Percentiles rank a stretch among this genome's conserved stretches.
phyloP scores from a whole-genome alignment of 1,140 invertebrate species.

The Ditylenchus dipsaci region DNA sequence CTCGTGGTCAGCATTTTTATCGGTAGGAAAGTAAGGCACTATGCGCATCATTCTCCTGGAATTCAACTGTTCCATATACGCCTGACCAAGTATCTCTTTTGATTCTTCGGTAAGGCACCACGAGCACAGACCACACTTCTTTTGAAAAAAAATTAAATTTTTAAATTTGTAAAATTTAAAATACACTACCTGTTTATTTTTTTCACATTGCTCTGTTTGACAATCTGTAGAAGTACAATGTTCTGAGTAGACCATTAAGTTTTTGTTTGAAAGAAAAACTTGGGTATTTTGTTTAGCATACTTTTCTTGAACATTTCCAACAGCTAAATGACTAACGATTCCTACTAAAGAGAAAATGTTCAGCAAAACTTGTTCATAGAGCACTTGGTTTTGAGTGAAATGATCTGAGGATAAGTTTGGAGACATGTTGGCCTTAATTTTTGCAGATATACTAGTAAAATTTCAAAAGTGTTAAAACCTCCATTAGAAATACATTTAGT shows the following conservation, averaged over 20 bases:
- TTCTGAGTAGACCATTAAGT: not conserved
- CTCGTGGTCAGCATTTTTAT: too few relatives aligned
- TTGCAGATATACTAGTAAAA: not conserved
- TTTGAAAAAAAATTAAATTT: constrained; percentile 42
- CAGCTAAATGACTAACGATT: constrained; percentile 63
- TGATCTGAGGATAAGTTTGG: constrained; percentile 90
- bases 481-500: constrained; percentile 80
- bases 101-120: constrained; percentile 70
- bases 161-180: not conserved
- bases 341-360: constrained; percentile 79
- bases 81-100: constrained; percentile 65
- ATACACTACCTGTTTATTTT: constrained; percentile 9
- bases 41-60: constrained; percentile 74
- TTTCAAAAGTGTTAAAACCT: constrained; percentile 62
- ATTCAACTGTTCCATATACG: constrained; percentile 75
- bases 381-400: constrained; percentile 76
- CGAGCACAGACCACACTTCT: constrained; percentile 73
- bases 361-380: constrained; percentile 86
- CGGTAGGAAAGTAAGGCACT: constrained; percentile 64
- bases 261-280: constrained; percentile 2
- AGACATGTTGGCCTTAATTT: constrained; percentile 81
- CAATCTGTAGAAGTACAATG: not conserved
- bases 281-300: not conserved
- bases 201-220: not conserved
- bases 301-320: constrained; percentile 29